Conservation (phyloP, 2,113 vertebrate genomes). For the Tylochromis polylepis region DNA sequence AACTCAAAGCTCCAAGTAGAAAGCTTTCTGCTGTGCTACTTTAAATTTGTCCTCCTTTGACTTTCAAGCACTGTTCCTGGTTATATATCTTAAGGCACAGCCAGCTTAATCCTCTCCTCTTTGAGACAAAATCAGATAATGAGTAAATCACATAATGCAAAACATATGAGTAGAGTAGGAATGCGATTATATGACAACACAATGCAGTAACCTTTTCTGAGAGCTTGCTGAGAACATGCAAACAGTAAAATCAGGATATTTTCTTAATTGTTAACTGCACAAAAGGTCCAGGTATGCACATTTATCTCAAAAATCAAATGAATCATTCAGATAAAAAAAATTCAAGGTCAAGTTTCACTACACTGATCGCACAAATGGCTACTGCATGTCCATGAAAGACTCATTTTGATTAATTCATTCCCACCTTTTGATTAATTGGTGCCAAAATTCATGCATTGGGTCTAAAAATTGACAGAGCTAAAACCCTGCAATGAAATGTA, state of each 20-base stretch:
- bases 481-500: background rate
- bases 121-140: background rate
- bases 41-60: slow-evolving; percentile 7
- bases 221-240: background rate
- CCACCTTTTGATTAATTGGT: background rate
- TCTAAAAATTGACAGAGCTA: background rate
- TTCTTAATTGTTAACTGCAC: background rate
- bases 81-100: background rate
- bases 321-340: background rate
- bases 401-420: background rate
- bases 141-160: slow-evolving; percentile 1
- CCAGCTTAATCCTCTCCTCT: background rate
- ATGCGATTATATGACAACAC: background rate
- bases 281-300: too few species aligned
- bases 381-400: background rate
- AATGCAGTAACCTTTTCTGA: background rate
- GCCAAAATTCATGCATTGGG: background rate
- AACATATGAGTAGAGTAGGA: background rate
- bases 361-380: background rate
- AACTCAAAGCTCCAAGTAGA: background rate
- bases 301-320: background rate
- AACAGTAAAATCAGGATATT: background rate
- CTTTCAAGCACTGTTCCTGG: slow-evolving; percentile 2
- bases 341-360: background rate
- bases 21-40: background rate